These are phyloP conservation scores for Lycodopsis pacificus DNA, from an alignment of 2,797 vertebrate genomes.

Conservation along the genomic window DNA sequence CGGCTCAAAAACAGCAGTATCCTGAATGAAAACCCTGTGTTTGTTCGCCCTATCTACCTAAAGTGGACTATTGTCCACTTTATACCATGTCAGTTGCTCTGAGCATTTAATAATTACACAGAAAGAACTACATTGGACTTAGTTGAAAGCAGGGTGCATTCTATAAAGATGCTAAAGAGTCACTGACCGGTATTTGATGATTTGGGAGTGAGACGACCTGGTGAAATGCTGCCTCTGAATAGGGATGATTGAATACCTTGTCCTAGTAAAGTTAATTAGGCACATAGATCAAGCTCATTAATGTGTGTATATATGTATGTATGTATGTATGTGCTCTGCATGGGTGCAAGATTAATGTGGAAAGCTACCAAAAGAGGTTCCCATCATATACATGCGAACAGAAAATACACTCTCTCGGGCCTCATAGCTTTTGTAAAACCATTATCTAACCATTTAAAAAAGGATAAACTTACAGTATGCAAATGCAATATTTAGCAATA, in stretches of 20 bases:
- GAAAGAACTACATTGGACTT: too few relatives aligned
- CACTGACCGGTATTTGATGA: neutral
- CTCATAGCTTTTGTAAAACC: neutral
- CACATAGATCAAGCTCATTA: slow-evolving; percentile 5
- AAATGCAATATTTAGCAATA: neutral
- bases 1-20: too few relatives aligned
- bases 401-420: neutral
- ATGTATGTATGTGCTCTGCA: neutral
- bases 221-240: slow-evolving; percentile 1
- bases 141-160: too few relatives aligned
- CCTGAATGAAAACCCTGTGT: neutral
- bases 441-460: neutral
- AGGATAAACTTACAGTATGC: neutral
- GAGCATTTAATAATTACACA: too few relatives aligned
- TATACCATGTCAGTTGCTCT: too few relatives aligned
- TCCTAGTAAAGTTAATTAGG: neutral
- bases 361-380: neutral
- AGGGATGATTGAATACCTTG: slow-evolving; percentile 4
- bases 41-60: neutral
- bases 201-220: neutral
- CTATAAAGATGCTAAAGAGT: too few relatives aligned
- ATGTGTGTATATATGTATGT: neutral
- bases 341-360: neutral
- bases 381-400: neutral
- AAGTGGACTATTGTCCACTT: too few relatives aligned